Percentiles rank a stretch among this genome's conserved stretches.
phyloP scores from a whole-genome alignment of 2,113 vertebrate species.

The Lophotis ruficrista region DNA sequence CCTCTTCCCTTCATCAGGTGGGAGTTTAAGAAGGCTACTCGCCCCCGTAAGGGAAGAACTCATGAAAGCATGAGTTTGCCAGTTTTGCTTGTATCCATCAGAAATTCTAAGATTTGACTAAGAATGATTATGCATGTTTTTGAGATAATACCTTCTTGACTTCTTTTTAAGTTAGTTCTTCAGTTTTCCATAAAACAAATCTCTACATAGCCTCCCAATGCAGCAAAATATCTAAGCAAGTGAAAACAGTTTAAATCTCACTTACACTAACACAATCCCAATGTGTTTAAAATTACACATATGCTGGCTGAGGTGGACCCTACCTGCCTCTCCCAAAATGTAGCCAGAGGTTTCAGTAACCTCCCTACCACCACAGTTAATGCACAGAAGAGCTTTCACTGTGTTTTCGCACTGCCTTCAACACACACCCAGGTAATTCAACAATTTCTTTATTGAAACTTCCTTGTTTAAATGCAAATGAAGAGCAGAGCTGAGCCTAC shows the following conservation, averaged over 20 bases:
- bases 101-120: background rate
- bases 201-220: background rate
- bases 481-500: background rate
- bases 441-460: slow-evolving; percentile 38
- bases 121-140: background rate
- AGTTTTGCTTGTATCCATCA: background rate
- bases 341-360: background rate
- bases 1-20: background rate
- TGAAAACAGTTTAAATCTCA: background rate
- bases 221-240: background rate
- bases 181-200: background rate
- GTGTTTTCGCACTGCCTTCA: background rate
- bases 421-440: slow-evolving; percentile 49
- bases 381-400: background rate
- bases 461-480: slow-evolving; percentile 58
- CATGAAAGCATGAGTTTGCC: background rate
- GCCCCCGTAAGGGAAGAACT: background rate
- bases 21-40: background rate
- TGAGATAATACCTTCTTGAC: background rate
- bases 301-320: background rate
- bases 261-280: background rate
- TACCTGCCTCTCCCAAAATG: background rate
- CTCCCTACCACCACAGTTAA: background rate
- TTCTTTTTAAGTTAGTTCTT: background rate
- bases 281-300: background rate